Base-by-base conservation (phyloP, 2,113 vertebrate genomes). In the Eleginops maclovinus region DNA sequence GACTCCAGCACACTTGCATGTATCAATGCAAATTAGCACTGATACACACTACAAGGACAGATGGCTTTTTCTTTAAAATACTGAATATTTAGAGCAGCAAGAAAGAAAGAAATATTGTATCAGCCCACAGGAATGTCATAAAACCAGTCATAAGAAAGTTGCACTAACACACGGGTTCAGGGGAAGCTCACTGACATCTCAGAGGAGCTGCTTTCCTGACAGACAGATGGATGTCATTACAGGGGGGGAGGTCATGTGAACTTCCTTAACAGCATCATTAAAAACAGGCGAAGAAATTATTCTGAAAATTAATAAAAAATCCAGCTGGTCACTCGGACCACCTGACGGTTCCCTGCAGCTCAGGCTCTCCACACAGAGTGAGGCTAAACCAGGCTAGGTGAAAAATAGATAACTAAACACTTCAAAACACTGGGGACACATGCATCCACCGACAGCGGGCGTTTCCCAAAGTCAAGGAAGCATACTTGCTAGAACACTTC, bases 161-260 rank as follows among this genome's bases (percentile, higher is more conserved):
- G 31, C 31, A 36, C 31, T 17, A 22, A 56, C 6, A 47, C 14
- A 6, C 3, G 7, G 41, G 36, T 60, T n/a, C 5, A 47, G n/a
- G n/a, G n/a, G 49, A 24, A 9, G 47, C 47, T 68, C 71, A 24
- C 47, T 40, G 47, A 72, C 46, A 58, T 43, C 59, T 61, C 21
- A 53, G n/a, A 66, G 40, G 56, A 65, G 62, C 36, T 51, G 88
- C 88, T 83, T 64, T 55, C 47, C 43, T 63, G 41, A 36, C 21
- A 75, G 69, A 86, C 92, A 92, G 92, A 93, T 92, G 90, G 91
- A 63, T 76, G 76, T 76, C 82, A 89, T 89, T 88, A 87, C 76
- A 88, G 68, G 75, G 61, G 67, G 82, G 70, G 49, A 66, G 58
- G 40, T 68, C 73, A 72, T 54, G 28, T 43, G 53, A 69, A 55